Evolutionary conservation across 2,888 invertebrate species (phyloP).

Genomic region (Eulithis testata): DNA sequence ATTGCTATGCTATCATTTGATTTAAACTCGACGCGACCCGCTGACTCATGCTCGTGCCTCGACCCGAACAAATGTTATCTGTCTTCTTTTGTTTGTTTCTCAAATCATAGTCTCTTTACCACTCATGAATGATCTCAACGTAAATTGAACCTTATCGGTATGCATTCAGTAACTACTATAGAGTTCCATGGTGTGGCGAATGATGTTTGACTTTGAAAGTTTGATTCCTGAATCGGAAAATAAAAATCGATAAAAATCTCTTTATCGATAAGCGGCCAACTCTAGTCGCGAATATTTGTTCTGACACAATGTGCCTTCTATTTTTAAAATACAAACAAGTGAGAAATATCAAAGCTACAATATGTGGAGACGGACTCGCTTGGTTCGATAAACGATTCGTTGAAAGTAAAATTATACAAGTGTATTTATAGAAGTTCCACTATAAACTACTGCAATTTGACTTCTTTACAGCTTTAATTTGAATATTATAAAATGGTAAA

Average conservation of each 20-base stretch:
- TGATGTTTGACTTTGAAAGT: no score
- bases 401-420: conserved; percentile 1
- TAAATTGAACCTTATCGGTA: background rate
- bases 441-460: conserved; percentile 1
- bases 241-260: no score
- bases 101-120: conserved; percentile 54
- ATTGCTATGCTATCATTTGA: conserved; percentile 30
- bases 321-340: background rate
- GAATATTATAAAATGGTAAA: background rate
- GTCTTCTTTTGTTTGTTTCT: conserved; percentile 82
- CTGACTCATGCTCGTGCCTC: conserved; percentile 71
- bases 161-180: background rate
- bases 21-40: conserved; percentile 56
- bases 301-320: background rate
- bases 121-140: background rate
- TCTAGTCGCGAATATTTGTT: background rate
- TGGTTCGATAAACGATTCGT: background rate
- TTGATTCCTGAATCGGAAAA: background rate
- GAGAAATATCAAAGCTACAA: background rate
- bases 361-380: conserved; percentile 3
- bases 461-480: background rate
- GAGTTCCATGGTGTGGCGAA: background rate
- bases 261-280: no score
- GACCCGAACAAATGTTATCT: conserved; percentile 81
- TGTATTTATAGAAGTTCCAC: background rate